Evolutionary conservation across 2,797 vertebrate genomes (phyloP), one percentile per base, ranked within the genome.

Genomic region (Leucoraja ocellata): DNA sequence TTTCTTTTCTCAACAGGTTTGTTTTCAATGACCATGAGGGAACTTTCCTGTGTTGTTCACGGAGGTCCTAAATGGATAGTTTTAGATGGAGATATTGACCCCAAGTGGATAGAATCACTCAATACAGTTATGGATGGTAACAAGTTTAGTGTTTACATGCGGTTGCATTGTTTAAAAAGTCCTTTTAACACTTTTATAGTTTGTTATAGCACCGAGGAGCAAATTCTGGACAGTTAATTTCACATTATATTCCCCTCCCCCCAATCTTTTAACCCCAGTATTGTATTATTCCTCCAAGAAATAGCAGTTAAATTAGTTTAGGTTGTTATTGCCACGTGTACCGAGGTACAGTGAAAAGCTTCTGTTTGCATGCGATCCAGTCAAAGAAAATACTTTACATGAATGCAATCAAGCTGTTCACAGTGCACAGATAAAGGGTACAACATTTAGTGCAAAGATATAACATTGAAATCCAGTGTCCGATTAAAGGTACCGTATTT

Each of bases 61-160:
- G 95, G 96, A 7, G 96, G 95, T 46, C 96, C 95, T 0, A 97
- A 98, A 95, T 96, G 97, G 96, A 97, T 97, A 94, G 96, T 98
- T 81, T 94, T 98, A 93, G 96, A 96, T 94, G 97, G 97, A 81
- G 96, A 96, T 95, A 97, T 96, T 94, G 97, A 97, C 94, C 95
- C 94, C 0, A 96, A 97, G 97, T 97, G 97, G 97, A 96, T 97
- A 0, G 97, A 97, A 94, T 97, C 96, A 46, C 96, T 97, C 23
- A 98, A 97, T 93, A 98, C 97, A 23, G 96, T 97, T 10, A 97
- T 97, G 97, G 96, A 97, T 91, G 95, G 97, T 94, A 98, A 97
- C 80, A 97, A 98, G 96, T 96, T 97, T 68, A 93, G 93, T 93
- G 36, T 39, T 91, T 39, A 73, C 9, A 16, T 32, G 58, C 32